phyloP scores from a whole-genome alignment of 2,888 invertebrate species.

The Erannis defoliaria region DNA sequence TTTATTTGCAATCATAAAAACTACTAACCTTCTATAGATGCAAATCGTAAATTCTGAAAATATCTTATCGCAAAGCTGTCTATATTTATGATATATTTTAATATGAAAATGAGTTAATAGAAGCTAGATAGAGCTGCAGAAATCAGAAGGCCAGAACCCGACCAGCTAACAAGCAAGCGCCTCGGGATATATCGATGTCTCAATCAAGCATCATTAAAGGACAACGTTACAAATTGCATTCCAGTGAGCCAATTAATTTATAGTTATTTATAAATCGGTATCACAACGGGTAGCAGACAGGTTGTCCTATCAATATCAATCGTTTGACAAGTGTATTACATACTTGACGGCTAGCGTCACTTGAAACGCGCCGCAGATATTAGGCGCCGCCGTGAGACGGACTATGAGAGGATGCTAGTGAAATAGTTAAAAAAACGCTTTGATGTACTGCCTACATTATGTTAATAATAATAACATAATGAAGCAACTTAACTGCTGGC shows the following conservation, averaged over 20 bases:
- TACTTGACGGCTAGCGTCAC: slow-evolving; percentile 48
- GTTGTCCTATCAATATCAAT: slow-evolving; percentile 66
- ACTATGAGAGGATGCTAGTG: slow-evolving; percentile 34
- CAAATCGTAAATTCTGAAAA: slow-evolving; percentile 18
- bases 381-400: slow-evolving; percentile 39
- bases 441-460: no score
- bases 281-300: slow-evolving; percentile 54
- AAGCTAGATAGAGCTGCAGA: slow-evolving; percentile 35
- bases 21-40: slow-evolving; percentile 5
- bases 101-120: slow-evolving; percentile 35
- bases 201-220: slow-evolving; percentile 61
- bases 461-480: no score
- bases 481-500: no score
- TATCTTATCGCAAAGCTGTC: slow-evolving; percentile 27
- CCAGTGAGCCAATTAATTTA: slow-evolving; percentile 61
- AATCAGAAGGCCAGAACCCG: slow-evolving; percentile 36
- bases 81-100: slow-evolving; percentile 35
- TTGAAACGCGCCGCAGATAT: slow-evolving; percentile 44
- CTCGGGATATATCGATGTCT: slow-evolving; percentile 50
- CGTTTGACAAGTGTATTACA: slow-evolving; percentile 63
- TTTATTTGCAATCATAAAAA: slow-evolving; percentile 2
- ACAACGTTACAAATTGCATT: slow-evolving; percentile 60
- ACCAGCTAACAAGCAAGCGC: slow-evolving; percentile 36
- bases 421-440: slow-evolving; percentile 21
- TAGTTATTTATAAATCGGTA: slow-evolving; percentile 57